Evolutionary conservation across 2,113 vertebrate genomes (phyloP).

Genomic region (Cheilinus undulatus): DNA sequence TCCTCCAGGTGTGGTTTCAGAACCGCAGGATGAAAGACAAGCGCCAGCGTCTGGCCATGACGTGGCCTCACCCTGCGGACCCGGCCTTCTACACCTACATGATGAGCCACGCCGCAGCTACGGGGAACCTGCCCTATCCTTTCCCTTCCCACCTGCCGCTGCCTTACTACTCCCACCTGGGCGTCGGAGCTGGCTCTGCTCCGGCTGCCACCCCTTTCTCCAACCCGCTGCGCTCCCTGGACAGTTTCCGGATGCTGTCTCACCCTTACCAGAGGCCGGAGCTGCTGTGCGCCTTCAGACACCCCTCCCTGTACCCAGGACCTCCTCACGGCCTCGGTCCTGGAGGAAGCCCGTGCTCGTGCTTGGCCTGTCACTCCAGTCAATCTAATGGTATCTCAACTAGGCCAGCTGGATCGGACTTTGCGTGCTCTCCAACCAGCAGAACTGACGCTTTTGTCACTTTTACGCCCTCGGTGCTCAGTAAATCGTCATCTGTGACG

Average conservation of each 20-base stretch:
- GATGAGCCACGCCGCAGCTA: slow-evolving; percentile 98
- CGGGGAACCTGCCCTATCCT: slow-evolving; percentile 94
- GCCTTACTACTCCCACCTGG: slow-evolving; percentile 95
- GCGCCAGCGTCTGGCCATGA: slow-evolving; percentile 96
- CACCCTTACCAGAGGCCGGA: slow-evolving; percentile 97
- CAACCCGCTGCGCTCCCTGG: slow-evolving; percentile 92
- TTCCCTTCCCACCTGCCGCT: slow-evolving; percentile 97
- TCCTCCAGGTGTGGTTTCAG: slow-evolving; percentile 99
- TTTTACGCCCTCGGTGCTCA: slow-evolving; percentile 95
- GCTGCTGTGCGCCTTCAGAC: slow-evolving; percentile 96
- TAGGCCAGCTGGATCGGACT: slow-evolving; percentile 90
- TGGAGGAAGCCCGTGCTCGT: slow-evolving; percentile 91
- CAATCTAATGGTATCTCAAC: slow-evolving; percentile 87
- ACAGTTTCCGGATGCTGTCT: slow-evolving; percentile 95
- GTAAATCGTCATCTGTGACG: slow-evolving; percentile 92
- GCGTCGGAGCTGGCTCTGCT: slow-evolving; percentile 88
- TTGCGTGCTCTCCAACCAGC: slow-evolving; percentile 92
- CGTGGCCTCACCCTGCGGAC: slow-evolving; percentile 97
- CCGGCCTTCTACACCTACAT: slow-evolving; percentile 99
- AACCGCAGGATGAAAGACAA: slow-evolving; percentile 99
- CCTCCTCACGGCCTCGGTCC: slow-evolving; percentile 92
- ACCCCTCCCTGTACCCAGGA: slow-evolving; percentile 92
- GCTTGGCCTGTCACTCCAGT: slow-evolving; percentile 92
- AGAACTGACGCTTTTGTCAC: slow-evolving; percentile 97
- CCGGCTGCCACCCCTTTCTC: slow-evolving; percentile 88